Base-by-base conservation (phyloP, 2,113 vertebrate species). In the Machaerirhynchus nigripectus region DNA sequence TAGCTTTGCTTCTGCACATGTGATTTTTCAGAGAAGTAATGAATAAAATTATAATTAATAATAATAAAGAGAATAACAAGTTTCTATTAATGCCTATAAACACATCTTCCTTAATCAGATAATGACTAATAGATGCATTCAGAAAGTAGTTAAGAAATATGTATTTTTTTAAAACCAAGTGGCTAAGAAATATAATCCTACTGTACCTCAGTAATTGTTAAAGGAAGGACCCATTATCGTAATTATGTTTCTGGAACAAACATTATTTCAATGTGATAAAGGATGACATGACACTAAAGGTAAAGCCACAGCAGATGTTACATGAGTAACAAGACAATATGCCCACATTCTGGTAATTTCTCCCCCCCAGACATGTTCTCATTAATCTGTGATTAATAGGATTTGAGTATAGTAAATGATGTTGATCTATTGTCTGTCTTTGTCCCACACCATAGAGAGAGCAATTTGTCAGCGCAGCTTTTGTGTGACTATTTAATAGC, bases 351-450 rank as follows among this genome's bases (percentile, higher is more conserved):
- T 98, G 98, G 97, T 98, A 98, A 98, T 98, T 98, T 98, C 97
- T 98, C 83, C 95, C 97, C 97, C 97, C 97, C 90, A 97, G 98
- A 98, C 98, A 97, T 98, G 97, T 97, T 98, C 98, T 98, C 98
- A 98, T 98, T 98, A 98, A 98, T 98, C 98, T 97, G 97, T 98
- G 98, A 98, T 98, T 98, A 98, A 98, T 98, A 98, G 97, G 98
- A 98, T 98, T 98, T 96, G 97, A 98, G 97, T 97, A 97, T 97
- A 97, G 97, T 98, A 98, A 98, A 98, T 98, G 97, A 98, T 97
- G 98, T 98, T 98, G 97, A 98, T 98, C 97, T 98, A 98, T 98
- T 98, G 98, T 98, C 98, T 98, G 98, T 98, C 97, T 98, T 98
- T 98, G 97, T 98, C 85, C 86, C 96, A 97, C 96, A 96, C 95